Base-by-base conservation (phyloP, 2,888 invertebrate genomes). In the Leptinotarsa rubiginosa region DNA sequence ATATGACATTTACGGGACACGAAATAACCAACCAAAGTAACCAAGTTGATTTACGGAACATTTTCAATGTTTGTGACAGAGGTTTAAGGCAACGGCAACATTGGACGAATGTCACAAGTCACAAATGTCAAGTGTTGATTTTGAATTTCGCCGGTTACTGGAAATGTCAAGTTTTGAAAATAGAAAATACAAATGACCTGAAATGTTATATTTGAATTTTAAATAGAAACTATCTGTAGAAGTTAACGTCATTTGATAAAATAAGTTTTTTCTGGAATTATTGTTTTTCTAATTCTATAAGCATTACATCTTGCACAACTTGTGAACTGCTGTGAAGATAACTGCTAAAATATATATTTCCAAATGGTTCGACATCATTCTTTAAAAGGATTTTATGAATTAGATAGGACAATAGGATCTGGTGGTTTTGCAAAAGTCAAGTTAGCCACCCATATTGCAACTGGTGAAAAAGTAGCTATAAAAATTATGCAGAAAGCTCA, bases 371-470 rank as follows among this genome's bases (percentile, higher is more conserved):
- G 88, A 78, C 89, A 90, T 83, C 82, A 84, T 71, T 89, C 87
- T 25, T 87, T 93, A 72, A 92, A 91, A 79, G 92, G 92, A 47
- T 88, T 91, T 52, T 94, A 93, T 81, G 91, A 92, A 78, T 84
- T 93, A 52, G 91, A 92, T 78, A 92, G 92, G 85, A 94, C 93
- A 1, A 92, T 94, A 83, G 94, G 93, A 41, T 89, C 90, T 87
- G 94, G 95, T 75, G 95, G 95, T 67, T 95, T 95, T 87, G 95
- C 94, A 5, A 95, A 95, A 90, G 95, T 95, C 13, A 94, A 94
- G 85, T 88, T 94, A 69, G 95, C 92, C 12, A 94, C 92, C 15
- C 95, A 96, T 87, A 83, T 92, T 70, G 89, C 93, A n/a, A 95
- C 95, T 67, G 94, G 93, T 50, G 94, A 95, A 85, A 93, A 93